These are phyloP conservation scores for Fistularia tabacaria DNA, from an alignment of 2,797 vertebrate genomes.

Conservation along the genomic window DNA sequence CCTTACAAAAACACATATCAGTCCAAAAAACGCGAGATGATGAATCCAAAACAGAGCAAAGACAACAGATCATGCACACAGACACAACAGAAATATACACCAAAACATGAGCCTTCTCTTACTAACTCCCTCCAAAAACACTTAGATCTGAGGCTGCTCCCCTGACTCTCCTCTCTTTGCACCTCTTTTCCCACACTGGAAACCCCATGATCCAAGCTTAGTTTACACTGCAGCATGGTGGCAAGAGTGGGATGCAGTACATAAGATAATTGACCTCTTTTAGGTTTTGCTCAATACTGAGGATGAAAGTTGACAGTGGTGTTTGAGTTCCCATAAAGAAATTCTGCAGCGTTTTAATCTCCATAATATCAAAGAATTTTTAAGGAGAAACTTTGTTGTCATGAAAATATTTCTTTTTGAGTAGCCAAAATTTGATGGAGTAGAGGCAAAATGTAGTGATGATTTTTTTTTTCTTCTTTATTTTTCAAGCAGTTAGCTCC, in stretches of 20 bases:
- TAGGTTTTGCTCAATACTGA: slow-evolving; percentile 25
- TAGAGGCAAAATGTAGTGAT: slow-evolving; percentile 43
- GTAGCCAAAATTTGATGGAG: slow-evolving; percentile 31
- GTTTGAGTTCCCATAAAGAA: neutral
- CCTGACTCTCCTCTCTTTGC: slow-evolving; percentile 66
- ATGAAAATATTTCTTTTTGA: slow-evolving; percentile 29
- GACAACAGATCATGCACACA: slow-evolving; percentile 22
- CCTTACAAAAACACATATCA: slow-evolving; percentile 48
- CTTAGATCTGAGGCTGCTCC: slow-evolving; percentile 81
- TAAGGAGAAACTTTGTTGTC: slow-evolving; percentile 20
- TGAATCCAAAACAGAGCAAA: slow-evolving; percentile 30
- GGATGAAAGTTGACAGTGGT: slow-evolving; percentile 20
- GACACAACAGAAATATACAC: slow-evolving; percentile 32
- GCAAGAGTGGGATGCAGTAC: slow-evolving; percentile 19
- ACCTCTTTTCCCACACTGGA: slow-evolving; percentile 28
- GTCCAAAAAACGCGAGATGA: slow-evolving; percentile 30
- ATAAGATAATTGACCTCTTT: slow-evolving; percentile 17
- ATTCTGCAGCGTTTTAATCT: too few species aligned
- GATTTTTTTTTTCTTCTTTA: slow-evolving; percentile 5
- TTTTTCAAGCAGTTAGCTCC: slow-evolving; percentile 19
- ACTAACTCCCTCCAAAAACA: slow-evolving; percentile 40
- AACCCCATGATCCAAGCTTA: slow-evolving; percentile 20
- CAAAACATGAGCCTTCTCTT: slow-evolving; percentile 54
- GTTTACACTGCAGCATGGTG: slow-evolving; percentile 32
- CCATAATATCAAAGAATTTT: slow-evolving; percentile 11